Conservation (phyloP, 2,797 vertebrate species). For the Acrocephalus scirpaceus region DNA sequence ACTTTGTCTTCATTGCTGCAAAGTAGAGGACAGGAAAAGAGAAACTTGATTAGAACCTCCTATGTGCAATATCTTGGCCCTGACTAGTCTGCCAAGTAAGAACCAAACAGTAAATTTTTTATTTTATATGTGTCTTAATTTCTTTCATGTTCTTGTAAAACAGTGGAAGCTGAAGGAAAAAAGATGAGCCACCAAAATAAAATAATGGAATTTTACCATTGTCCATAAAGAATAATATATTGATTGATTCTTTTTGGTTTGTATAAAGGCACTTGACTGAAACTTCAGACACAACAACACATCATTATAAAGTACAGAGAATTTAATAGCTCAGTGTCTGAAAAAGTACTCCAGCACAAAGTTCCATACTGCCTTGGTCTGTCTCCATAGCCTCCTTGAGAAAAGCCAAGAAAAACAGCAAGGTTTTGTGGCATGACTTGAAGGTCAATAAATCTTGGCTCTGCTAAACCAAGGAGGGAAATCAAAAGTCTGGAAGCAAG, state of each 20-base stretch:
- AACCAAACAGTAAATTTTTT: not conserved
- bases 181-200: not conserved
- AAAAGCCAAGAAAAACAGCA: constrained; percentile 41
- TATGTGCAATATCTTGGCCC: not conserved
- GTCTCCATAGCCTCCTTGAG: not conserved
- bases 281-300: constrained; percentile 16
- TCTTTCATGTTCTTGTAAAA: not conserved
- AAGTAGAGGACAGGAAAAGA: not conserved
- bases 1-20: constrained; percentile 4
- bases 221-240: not conserved
- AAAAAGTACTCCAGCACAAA: constrained; percentile 34
- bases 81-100: not conserved
- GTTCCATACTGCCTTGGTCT: not conserved
- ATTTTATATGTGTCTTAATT: constrained; percentile 13
- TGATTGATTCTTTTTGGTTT: constrained; percentile 34
- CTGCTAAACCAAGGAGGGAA: not conserved
- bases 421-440: not conserved
- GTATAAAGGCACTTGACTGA: not conserved
- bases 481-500: not conserved
- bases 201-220: constrained; percentile 6
- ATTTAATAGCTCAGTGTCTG: constrained; percentile 35
- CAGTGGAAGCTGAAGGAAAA: not conserved
- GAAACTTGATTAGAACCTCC: constrained; percentile 11
- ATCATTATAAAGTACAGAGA: constrained; percentile 23
- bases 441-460: constrained; percentile 16